Evolutionary conservation across 1,140 invertebrate genomes (phyloP), one percentile per base, ranked within the genome.

Genomic region (Archegozetes longisetosus): DNA sequence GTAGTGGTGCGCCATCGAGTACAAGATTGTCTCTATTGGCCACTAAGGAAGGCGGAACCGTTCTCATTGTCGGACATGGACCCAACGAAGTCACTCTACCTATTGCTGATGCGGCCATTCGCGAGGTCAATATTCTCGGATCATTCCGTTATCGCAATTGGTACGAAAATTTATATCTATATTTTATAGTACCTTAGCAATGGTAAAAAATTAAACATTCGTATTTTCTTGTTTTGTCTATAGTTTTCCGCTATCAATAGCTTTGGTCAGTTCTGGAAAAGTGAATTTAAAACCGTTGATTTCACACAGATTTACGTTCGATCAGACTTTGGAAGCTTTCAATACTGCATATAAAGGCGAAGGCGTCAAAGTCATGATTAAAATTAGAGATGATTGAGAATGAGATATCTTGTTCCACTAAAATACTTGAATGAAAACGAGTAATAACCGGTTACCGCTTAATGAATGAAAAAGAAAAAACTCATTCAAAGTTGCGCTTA

Each of bases 291-390:
- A 89, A 67, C 82, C 84, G 2, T 72, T 98, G 29, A 84, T 96
- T 17, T 94, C 91, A 1, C 92, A 97, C 73, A 83, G 86, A 68
- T 98, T 82, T 70, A 79, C 77, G 55, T 73, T 98, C 1, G 87
- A 91, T 66, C 80, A 96, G 56, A 82, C 86, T 0, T 62, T 82
- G 0, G 74, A 91, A 70, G 92, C 93, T 0, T 96, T 95, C 71
- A 82, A 95, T 66, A 82, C 82, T 2, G 80, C 88, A 0, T 80
- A 79, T 64, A 78, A 77, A 50, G 82, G 83, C 46, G 64, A 69
- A 62, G 83, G 76, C 32, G 84, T 97, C 64, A 97, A 97, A 75
- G 84, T 97, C 64, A 87, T 96, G 79, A 94, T 95, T 63, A 82
- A 89, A 65, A 47, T 58, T 52, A n/a, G 14, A 24, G 20, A 52